Evolutionary conservation across 2,888 invertebrate genomes (phyloP), one percentile per base, ranked within the genome.

Genomic region (Agrotis segetum): DNA sequence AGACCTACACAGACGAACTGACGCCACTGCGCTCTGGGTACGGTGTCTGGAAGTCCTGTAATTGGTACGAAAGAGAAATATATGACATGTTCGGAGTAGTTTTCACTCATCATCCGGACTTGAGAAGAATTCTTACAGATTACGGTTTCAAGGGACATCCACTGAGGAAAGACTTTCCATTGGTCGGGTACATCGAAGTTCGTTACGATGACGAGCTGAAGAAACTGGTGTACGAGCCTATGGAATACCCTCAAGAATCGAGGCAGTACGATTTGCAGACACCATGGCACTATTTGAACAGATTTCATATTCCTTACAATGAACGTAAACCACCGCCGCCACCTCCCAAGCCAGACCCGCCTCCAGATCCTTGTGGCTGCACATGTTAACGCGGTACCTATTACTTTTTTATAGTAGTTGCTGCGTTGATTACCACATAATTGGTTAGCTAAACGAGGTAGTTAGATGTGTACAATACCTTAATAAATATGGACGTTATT

Each of bases 131-230:
- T 67, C 86, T 96, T 4, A 96, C 96, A 0, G 96, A 96, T 85
- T 96, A 96, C 65, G 96, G 96, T 0, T 96, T 96, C 64, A 77
- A 67, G 52, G 96, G 96, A 0, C 96, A 96, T 83, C 96, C 96
- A 13, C 77, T 96, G 21, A 88, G 95, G 62, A 96, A 96, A 72
- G 96, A 96, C 77, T 96, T 94, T 70, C 96, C 96, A 0, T 71
- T 94, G 11, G 90, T 91, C 2, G 96, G 96, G 0, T 96, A 96
- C 70, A 91, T 88, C 2, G 96, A 96, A 85, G 90, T 94, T 16
- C 91, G 96, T 19, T 96, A 96, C 69, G 96, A 96, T 72, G 96
- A 96, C 71, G 95, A 93, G 52, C 72, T 94, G 19, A 96, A 96
- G 79, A 95, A 95, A 69, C 71, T 96, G 2, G 95, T 96, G 0